Percentiles rank a stretch among this genome's conserved stretches.
Evolutionary conservation across 2,797 vertebrate genomes (phyloP).

Genomic region (Notamacropus eugenii): DNA sequence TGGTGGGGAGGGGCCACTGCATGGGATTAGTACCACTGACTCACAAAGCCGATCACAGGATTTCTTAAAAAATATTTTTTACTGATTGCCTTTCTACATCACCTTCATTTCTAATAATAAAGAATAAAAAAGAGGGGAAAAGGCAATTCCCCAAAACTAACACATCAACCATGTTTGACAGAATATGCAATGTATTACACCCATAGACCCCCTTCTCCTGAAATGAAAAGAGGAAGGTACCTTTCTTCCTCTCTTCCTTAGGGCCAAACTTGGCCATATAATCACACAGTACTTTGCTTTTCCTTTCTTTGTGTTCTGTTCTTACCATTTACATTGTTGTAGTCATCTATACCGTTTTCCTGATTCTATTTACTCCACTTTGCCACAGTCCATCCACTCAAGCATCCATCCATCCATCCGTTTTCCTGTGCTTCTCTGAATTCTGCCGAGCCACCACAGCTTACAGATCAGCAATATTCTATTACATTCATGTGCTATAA

Average conservation of each 20-base stretch:
- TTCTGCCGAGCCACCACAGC: not conserved
- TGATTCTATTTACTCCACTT: not conserved
- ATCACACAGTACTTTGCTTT: not conserved
- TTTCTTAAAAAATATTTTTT: not conserved
- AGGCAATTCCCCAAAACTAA: not conserved
- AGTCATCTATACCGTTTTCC: not conserved
- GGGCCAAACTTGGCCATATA: not conserved
- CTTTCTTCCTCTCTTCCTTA: not conserved
- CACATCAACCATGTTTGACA: not conserved
- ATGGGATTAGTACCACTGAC: not conserved
- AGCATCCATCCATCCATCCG: not conserved
- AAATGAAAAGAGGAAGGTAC: not conserved
- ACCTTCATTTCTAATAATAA: not conserved
- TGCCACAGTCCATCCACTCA: not conserved
- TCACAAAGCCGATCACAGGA: not conserved
- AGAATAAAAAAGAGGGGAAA: not conserved
- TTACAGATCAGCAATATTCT: not conserved
- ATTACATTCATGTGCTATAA: not conserved
- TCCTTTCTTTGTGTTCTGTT: not conserved
- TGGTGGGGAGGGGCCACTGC: not conserved
- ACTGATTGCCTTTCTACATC: not conserved
- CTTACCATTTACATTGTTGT: not conserved
- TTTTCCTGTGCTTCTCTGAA: not conserved
- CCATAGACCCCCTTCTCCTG: not conserved
- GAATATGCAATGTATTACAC: not conserved